A percentile compares a stretch with the other conserved stretches of the same genome.
Conservation (phyloP, 1,140 invertebrate species). For the Drusus annulatus region DNA sequence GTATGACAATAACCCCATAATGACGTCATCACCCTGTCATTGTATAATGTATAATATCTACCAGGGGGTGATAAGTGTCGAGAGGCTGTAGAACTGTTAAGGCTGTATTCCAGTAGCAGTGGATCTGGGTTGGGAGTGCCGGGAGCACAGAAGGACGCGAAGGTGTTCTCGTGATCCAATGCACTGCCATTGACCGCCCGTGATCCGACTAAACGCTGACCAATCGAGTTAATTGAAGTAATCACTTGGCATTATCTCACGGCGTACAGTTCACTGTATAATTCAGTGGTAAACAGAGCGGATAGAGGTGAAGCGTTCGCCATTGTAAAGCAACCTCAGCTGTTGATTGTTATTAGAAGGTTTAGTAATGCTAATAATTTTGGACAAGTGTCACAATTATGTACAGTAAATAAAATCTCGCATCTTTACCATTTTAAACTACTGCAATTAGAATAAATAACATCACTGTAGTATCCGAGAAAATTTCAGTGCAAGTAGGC, state of each 20-base stretch:
- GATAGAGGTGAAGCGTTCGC: neutral
- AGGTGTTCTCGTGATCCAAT: conserved; percentile 15
- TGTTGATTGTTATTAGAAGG: no score
- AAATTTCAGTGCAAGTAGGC: no score
- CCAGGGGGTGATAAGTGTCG: neutral
- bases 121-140: no score
- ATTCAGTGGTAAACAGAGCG: neutral
- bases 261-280: neutral
- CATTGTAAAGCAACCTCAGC: no score
- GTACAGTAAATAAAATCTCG: no score
- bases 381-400: no score
- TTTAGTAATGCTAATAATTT: no score
- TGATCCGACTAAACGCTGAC: conserved; percentile 21
- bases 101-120: no score
- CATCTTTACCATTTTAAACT: no score
- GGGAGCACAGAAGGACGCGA: no score
- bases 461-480: no score
- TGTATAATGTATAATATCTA: neutral
- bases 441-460: no score
- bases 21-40: conserved; percentile 18
- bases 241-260: conserved; percentile 37
- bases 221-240: conserved; percentile 38
- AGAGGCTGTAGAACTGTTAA: neutral
- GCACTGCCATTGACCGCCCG: conserved; percentile 19
- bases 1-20: conserved; percentile 1